These are phyloP conservation scores for Thalassoma bifasciatum DNA, from an alignment of 2,113 vertebrate genomes.

Conservation along the genomic window DNA sequence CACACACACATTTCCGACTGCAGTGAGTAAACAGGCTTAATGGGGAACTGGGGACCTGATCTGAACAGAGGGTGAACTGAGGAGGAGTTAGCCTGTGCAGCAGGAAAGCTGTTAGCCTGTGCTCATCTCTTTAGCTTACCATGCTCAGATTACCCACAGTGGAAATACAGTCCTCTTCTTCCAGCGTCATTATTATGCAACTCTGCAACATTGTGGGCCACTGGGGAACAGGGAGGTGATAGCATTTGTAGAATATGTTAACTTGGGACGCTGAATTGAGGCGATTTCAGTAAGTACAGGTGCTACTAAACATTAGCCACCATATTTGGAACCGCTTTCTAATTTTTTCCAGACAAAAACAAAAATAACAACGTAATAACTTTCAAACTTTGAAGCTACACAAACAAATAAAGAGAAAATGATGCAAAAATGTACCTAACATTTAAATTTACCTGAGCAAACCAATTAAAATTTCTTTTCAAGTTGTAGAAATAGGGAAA, in stretches of 20 bases:
- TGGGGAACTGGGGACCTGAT: constrained; percentile 63
- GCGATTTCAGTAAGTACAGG: constrained; percentile 16
- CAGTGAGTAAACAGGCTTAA: constrained; percentile 72
- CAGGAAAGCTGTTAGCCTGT: constrained; percentile 56
- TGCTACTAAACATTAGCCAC: constrained; percentile 25
- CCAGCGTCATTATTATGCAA: constrained; percentile 49
- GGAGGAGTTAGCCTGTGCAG: constrained; percentile 57
- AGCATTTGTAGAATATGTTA: constrained; percentile 42
- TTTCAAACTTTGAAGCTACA: too few relatives aligned
- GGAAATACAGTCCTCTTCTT: constrained; percentile 38
- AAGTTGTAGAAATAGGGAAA: constrained; percentile 2
- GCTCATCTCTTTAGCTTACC: constrained; percentile 51
- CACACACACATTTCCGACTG: constrained; percentile 35
- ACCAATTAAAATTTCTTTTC: too few relatives aligned
- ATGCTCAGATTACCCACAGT: constrained; percentile 49
- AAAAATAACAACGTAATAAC: too few relatives aligned
- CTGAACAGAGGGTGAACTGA: constrained; percentile 56
- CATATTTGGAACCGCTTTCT: neutral
- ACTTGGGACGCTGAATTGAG: constrained; percentile 37
- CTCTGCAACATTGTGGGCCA: constrained; percentile 39
- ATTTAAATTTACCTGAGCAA: too few relatives aligned
- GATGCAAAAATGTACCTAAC: too few relatives aligned
- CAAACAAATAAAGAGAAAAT: too few relatives aligned
- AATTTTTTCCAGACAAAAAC: too few relatives aligned
- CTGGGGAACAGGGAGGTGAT: constrained; percentile 31